A percentile compares a stretch with the other conserved stretches of the same genome.
phyloP scores from a whole-genome alignment of 1,140 invertebrate species.

The Brachionus sp. region DNA sequence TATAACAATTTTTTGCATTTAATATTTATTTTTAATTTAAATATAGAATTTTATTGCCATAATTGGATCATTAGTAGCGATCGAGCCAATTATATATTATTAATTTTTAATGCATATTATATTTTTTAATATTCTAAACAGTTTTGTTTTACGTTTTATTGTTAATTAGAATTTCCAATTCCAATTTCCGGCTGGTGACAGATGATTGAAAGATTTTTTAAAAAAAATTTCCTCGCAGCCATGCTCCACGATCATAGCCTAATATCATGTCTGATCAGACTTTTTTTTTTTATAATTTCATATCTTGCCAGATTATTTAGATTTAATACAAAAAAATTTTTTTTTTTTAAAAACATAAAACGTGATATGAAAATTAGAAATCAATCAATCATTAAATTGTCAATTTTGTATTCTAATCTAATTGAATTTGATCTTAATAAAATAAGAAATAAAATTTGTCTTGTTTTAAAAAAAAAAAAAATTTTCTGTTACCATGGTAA shows the following conservation, averaged over 20 bases:
- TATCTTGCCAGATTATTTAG: too few relatives aligned
- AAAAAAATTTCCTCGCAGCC: neutral
- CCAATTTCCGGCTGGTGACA: neutral
- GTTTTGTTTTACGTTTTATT: neutral
- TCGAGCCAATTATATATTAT: neutral
- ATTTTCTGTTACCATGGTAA: neutral
- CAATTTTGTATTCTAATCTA: too few relatives aligned
- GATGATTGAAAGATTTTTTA: neutral
- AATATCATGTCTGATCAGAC: neutral
- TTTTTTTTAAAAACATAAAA: too few relatives aligned
- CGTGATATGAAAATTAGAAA: too few relatives aligned
- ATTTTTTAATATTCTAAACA: neutral
- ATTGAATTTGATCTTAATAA: too few relatives aligned
- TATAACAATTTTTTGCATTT: neutral
- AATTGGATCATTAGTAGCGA: neutral
- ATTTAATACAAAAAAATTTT: too few relatives aligned
- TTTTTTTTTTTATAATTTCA: too few relatives aligned
- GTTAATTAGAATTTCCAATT: neutral
- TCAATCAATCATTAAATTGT: too few relatives aligned
- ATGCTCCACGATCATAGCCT: neutral
- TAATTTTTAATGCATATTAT: neutral
- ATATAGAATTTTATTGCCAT: neutral
- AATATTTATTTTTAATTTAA: constrained; percentile 8
- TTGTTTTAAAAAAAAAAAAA: neutral
- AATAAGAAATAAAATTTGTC: neutral